Conservation (phyloP, 1,140 invertebrate species). For the Achroia grisella region DNA sequence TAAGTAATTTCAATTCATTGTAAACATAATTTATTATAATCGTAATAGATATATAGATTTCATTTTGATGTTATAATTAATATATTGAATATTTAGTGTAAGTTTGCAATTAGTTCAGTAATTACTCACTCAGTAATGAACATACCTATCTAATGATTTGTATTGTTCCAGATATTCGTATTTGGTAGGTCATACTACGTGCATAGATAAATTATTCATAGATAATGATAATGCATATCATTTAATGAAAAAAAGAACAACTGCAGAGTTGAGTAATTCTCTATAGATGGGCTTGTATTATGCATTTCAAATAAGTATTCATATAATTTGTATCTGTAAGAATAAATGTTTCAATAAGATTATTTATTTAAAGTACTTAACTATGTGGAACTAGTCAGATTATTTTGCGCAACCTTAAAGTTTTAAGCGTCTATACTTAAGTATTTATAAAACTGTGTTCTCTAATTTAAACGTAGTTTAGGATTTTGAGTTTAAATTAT, state of each 20-base stretch:
- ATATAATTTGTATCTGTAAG: conserved; percentile 59
- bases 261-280: conserved; percentile 21
- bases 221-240: conserved; percentile 44
- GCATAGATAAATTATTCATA: conserved; percentile 65
- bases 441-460: conserved; percentile 67
- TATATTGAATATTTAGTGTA: conserved; percentile 60
- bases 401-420: conserved; percentile 72
- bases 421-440: conserved; percentile 57
- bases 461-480: conserved; percentile 66
- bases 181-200: conserved; percentile 45
- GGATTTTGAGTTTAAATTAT: conserved; percentile 64
- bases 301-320: conserved; percentile 63
- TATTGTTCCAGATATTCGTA: conserved; percentile 29
- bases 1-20: conserved; percentile 65
- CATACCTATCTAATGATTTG: conserved; percentile 37
- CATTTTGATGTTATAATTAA: conserved; percentile 66
- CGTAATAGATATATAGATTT: conserved; percentile 65
- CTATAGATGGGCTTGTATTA: conserved; percentile 39
- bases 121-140: conserved; percentile 30
- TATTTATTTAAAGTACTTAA: conserved; percentile 74
- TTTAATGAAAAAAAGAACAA: conserved; percentile 11
- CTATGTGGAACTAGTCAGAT: conserved; percentile 73
- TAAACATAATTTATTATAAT: conserved; percentile 66
- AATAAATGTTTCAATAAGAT: conserved; percentile 64
- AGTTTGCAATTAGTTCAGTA: conserved; percentile 61